A percentile compares a stretch with the other conserved stretches of the same genome.
Conservation (phyloP, 2,113 vertebrate genomes). For the Catharus minimus region DNA sequence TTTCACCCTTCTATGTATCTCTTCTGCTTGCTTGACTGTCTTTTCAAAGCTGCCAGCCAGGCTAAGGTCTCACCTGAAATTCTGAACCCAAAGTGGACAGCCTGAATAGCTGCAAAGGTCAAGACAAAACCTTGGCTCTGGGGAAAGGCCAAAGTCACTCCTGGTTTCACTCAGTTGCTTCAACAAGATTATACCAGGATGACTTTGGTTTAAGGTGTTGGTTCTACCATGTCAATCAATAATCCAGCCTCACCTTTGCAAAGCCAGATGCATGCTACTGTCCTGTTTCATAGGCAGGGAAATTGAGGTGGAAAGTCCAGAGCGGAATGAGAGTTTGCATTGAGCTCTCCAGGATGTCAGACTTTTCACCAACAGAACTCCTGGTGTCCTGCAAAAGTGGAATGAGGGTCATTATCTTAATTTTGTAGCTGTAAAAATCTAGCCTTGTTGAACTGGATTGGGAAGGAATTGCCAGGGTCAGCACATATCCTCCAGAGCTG, state of each 20-base stretch:
- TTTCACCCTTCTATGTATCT: not conserved
- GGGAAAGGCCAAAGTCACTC: not conserved
- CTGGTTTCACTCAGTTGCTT: not conserved
- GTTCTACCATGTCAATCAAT: not conserved
- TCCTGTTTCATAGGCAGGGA: not conserved
- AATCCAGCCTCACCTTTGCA: not conserved
- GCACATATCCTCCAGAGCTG: not conserved
- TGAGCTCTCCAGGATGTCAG: not conserved
- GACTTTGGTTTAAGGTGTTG: not conserved
- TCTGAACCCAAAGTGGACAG: not conserved
- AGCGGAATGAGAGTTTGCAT: rapidly evolving
- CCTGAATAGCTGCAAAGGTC: slow-evolving; percentile 32
- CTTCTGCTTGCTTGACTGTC: slow-evolving; percentile 19
- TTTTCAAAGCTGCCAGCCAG: slow-evolving; percentile 53
- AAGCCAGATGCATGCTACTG: not conserved
- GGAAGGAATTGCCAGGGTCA: not conserved
- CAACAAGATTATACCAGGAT: not conserved
- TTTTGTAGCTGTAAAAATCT: not conserved
- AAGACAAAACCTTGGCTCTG: not conserved
- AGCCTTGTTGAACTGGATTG: not conserved
- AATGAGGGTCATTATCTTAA: not conserved
- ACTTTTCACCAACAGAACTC: not conserved
- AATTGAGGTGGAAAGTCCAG: not conserved
- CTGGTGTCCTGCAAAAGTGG: not conserved
- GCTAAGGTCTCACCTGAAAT: slow-evolving; percentile 23